These are phyloP conservation scores for Ammodytes marinus DNA, from an alignment of 2,113 vertebrate species.

Conservation along the genomic window DNA sequence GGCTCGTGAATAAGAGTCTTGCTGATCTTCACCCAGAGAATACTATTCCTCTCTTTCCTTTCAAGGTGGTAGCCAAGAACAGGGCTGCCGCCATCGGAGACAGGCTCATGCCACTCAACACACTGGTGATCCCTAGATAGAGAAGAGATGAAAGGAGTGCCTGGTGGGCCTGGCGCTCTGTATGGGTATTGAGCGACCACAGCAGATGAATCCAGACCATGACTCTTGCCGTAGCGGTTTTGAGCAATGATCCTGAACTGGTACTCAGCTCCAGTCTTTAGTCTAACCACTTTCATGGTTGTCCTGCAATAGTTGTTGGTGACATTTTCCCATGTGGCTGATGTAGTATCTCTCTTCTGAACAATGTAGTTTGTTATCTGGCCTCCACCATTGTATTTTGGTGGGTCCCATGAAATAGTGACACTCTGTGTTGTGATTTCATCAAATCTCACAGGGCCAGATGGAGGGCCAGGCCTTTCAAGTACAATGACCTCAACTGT, in stretches of 20 bases:
- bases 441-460: constrained; percentile 94
- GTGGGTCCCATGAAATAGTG: constrained; percentile 95
- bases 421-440: constrained; percentile 96
- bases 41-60: constrained; percentile 97
- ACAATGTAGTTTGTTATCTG: constrained; percentile 97
- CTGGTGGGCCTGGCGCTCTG: constrained; percentile 96
- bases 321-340: constrained; percentile 93
- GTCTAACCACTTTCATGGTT: constrained; percentile 90
- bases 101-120: constrained; percentile 96
- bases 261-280: constrained; percentile 97
- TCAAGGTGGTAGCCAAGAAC: constrained; percentile 97
- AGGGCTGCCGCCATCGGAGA: constrained; percentile 93
- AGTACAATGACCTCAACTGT: constrained; percentile 93
- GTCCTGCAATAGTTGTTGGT: constrained; percentile 93
- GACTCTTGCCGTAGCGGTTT: constrained; percentile 96
- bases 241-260: constrained; percentile 99
- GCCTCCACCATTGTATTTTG: constrained; percentile 92
- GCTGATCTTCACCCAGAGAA: constrained; percentile 96
- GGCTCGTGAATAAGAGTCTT: constrained; percentile 95
- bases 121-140: constrained; percentile 94
- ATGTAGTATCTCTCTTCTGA: constrained; percentile 96
- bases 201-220: constrained; percentile 91
- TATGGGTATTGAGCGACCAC: constrained; percentile 96
- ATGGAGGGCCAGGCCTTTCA: constrained; percentile 96
- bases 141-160: constrained; percentile 92